Evolutionary conservation across 2,797 vertebrate genomes (phyloP).

Genomic region (Anableps anableps): DNA sequence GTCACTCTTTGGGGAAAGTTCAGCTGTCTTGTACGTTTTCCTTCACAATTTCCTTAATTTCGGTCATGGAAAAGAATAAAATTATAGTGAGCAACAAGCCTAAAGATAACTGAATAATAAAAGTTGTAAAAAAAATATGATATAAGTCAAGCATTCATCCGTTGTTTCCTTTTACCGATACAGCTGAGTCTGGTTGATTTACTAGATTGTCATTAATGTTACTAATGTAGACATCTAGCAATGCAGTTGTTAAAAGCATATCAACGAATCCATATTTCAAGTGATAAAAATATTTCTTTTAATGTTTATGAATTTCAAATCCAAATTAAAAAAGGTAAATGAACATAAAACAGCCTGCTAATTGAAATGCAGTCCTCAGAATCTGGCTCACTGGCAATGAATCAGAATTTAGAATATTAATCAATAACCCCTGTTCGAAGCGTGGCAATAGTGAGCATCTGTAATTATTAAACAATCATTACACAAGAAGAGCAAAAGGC

Average conservation of each 20-base stretch:
- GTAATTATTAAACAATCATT: slow-evolving; percentile 34
- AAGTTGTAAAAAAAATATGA: background rate
- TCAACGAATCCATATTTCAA: background rate
- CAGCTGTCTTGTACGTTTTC: background rate
- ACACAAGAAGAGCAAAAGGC: slow-evolving; percentile 14
- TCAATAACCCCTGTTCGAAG: slow-evolving; percentile 20
- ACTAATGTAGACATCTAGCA: background rate
- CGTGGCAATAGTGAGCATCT: slow-evolving; percentile 6
- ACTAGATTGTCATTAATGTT: background rate
- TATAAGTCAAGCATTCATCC: background rate
- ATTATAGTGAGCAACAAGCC: background rate
- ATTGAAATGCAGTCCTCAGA: background rate
- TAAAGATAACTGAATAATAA: background rate
- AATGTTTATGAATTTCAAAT: slow-evolving; percentile 11
- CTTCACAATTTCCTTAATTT: background rate
- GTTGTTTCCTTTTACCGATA: background rate
- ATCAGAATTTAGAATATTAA: background rate
- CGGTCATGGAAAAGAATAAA: background rate
- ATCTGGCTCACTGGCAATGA: background rate
- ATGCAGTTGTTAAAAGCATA: background rate
- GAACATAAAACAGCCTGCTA: background rate
- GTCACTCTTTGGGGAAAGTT: background rate
- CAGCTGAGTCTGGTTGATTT: background rate
- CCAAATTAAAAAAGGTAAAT: slow-evolving; percentile 3
- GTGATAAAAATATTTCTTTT: background rate